Base-by-base conservation (phyloP, 2,113 vertebrate genomes). In the Epinephelus lanceolatus region DNA sequence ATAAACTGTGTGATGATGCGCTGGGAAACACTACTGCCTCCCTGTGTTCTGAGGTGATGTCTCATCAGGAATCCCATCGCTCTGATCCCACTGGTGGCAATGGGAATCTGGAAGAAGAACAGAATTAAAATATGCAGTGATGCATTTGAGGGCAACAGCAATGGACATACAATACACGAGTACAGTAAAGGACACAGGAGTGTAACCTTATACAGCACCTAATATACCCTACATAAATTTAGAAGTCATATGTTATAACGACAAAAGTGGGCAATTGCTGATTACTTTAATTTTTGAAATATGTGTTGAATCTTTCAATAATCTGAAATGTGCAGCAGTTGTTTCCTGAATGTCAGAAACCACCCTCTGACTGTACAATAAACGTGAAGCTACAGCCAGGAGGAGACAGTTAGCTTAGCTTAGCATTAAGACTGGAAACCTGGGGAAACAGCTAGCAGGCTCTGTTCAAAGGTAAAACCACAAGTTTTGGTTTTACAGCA, bases 11-110 rank as follows among this genome's bases (percentile, higher is more conserved):
- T 96, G 89, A 97, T 94, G 78, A 97, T 94, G 70, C 95, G 98
- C 66, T 97, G 93, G 0, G 97, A 96, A 60, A 98, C 77, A 52
- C 78, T 92, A 15, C 78, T 77, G 60, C 91, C 89, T 86, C 91
- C 96, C 60, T 84, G 94, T 0, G 90, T 91, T 83, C 95, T 94
- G 15, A 98, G 96, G 85, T 98, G 96, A 85, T 99, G 92, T 78
- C 96, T 97, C 97, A 98, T 96, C 49, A 99, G 96, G 90, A 94
- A 99, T 62, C 98, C 98, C 97, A 99, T 96, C 25, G 94, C 98
- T 90, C 97, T 93, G 92, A 99, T 96, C 37, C 98, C 98, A 52
- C 98, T 99, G 70, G 97, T 95, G 0, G 98, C 97, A 12, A 99
- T 99, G 52, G 98, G 98, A 81, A 99, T 98, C 98, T 99, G 87